phyloP scores from a whole-genome alignment of 2,797 vertebrate species.

The Rhinogobio ventralis region DNA sequence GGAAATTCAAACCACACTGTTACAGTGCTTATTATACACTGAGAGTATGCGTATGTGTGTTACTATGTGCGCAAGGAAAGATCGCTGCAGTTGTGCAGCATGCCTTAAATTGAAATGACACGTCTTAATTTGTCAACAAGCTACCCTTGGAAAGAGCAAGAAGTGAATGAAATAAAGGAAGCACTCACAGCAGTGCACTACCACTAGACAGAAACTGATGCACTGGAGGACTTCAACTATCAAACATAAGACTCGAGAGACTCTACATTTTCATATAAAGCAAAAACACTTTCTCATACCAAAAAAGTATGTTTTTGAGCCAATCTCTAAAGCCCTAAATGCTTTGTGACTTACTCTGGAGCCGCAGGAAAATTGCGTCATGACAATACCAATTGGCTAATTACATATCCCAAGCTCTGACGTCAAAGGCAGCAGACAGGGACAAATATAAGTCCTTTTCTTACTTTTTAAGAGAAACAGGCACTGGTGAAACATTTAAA shows the following conservation, averaged over 20 bases:
- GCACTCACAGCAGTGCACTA: constrained; percentile 15
- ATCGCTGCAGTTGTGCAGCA: constrained; percentile 67
- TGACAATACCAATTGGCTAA: not conserved
- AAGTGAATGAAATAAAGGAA: constrained; percentile 45
- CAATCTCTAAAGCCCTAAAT: not conserved
- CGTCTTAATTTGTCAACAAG: constrained; percentile 79
- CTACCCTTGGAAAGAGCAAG: constrained; percentile 62
- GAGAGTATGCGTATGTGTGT: constrained; percentile 66
- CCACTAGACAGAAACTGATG: constrained; percentile 3
- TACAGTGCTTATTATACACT: constrained; percentile 82
- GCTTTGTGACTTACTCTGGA: constrained; percentile 4
- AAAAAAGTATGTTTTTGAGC: not conserved
- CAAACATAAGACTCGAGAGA: not conserved
- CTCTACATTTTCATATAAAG: not conserved
- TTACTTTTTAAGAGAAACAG: not conserved
- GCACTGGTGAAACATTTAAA: not conserved
- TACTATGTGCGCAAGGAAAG: constrained; percentile 60
- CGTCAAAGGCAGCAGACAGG: not conserved
- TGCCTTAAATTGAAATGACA: constrained; percentile 72
- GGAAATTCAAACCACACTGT: constrained; percentile 79
- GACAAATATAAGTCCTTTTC: not conserved
- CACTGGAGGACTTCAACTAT: not conserved
- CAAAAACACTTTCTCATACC: not conserved
- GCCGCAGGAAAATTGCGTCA: not conserved
- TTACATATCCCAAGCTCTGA: constrained; percentile 1